Conservation (phyloP, 2,113 vertebrate species). For the Dipodomys stephensi region DNA sequence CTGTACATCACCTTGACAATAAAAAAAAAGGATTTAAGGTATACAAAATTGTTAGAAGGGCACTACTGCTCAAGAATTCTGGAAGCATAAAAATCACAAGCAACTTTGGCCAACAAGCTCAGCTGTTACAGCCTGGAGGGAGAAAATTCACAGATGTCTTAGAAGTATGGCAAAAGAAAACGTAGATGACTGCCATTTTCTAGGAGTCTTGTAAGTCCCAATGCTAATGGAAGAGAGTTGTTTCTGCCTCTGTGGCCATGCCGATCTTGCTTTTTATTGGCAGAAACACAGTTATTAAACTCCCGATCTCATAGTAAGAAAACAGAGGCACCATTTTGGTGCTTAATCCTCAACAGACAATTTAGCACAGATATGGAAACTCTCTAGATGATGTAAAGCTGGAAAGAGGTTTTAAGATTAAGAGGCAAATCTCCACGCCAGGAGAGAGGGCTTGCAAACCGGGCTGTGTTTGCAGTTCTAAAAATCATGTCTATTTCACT, state of each 20-base stretch:
- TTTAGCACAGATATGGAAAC: neutral
- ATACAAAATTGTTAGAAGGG: neutral
- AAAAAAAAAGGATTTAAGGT: neutral
- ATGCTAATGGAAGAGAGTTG: neutral
- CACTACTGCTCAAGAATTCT: neutral
- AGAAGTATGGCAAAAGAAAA: neutral
- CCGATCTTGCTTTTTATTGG: neutral
- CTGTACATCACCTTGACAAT: no score
- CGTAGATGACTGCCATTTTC: neutral
- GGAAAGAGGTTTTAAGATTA: neutral
- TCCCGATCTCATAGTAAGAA: neutral
- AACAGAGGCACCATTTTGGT: rapidly evolving
- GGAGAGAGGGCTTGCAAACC: neutral
- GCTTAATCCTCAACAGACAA: neutral
- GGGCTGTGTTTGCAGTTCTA: neutral
- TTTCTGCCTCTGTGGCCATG: neutral
- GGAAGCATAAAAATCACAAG: neutral
- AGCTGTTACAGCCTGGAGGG: neutral
- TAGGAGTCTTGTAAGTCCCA: neutral
- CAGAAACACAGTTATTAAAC: neutral
- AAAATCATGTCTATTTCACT: neutral
- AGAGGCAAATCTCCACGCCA: neutral
- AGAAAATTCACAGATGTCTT: neutral
- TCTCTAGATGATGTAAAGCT: neutral
- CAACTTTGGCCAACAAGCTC: neutral